A percentile compares a stretch with the other conserved stretches of the same genome.
Conservation (phyloP, 2,888 invertebrate genomes). For the Spilosoma lubricipeda region DNA sequence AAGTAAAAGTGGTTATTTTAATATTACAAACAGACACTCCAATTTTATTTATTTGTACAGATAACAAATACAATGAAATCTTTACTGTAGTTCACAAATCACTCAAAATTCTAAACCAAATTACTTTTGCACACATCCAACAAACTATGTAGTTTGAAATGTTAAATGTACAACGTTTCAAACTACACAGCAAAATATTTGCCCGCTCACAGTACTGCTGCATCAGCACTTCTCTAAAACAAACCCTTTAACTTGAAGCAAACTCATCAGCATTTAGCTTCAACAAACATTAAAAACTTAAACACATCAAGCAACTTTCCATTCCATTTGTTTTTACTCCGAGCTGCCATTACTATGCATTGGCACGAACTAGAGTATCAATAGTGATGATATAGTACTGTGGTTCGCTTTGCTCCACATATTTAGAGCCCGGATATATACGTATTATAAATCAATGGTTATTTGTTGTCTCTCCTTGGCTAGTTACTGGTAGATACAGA, state of each 20-base stretch:
- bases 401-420: constrained; percentile 1
- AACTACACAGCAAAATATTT: constrained; percentile 2
- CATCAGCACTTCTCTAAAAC: constrained; percentile 10
- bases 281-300: constrained; percentile 24
- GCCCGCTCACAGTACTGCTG: constrained; percentile 8
- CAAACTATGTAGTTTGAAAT: not conserved
- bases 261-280: constrained; percentile 22
- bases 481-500: not conserved
- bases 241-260: constrained; percentile 12
- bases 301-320: constrained; percentile 20
- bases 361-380: constrained; percentile 39
- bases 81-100: not conserved
- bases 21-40: no score
- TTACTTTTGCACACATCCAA: not conserved
- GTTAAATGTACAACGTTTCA: not conserved
- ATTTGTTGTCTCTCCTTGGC: not conserved
- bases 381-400: constrained; percentile 8
- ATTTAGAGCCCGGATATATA: constrained; percentile 11
- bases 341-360: constrained; percentile 47
- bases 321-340: constrained; percentile 17
- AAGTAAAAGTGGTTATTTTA: no score
- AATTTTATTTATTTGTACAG: no score
- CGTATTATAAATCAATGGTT: constrained; percentile 12
- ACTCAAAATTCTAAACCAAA: not conserved
- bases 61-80: not conserved